Conservation (phyloP, 2,797 vertebrate species). For the Microhierax caerulescens region DNA sequence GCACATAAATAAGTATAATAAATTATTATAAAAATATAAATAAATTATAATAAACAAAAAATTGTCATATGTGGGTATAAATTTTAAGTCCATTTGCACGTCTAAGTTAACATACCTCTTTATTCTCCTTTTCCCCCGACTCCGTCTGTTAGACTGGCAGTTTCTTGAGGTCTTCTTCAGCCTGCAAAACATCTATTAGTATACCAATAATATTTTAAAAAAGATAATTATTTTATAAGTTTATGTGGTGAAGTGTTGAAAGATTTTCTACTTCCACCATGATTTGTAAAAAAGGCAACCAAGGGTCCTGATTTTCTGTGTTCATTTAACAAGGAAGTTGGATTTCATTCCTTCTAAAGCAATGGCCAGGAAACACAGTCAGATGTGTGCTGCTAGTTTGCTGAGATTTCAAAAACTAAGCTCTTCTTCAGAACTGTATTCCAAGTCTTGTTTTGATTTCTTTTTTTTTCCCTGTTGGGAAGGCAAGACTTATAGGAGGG, state of each 20-base stretch:
- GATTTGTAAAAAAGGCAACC: neutral
- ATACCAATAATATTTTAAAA: neutral
- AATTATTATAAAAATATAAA: too few relatives aligned
- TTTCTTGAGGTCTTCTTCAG: neutral
- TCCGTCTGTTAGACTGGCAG: neutral
- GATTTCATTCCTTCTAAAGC: neutral
- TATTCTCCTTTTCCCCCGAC: neutral
- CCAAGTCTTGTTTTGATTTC: neutral
- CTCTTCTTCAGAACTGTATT: neutral
- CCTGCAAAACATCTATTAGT: neutral
- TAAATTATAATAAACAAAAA: too few relatives aligned
- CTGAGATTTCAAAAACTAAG: neutral
- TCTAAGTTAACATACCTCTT: neutral
- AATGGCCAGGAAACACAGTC: neutral
- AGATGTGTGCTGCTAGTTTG: neutral
- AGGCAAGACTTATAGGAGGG: neutral
- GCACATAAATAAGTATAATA: neutral
- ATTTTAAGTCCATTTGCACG: neutral
- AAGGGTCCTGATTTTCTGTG: neutral
- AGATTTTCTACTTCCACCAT: neutral
- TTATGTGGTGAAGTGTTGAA: neutral
- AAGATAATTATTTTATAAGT: neutral
- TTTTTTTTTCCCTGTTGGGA: neutral
- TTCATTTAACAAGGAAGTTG: neutral
- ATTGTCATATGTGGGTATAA: neutral